Evolutionary conservation across 2,797 vertebrate genomes (phyloP), one percentile per base, ranked within the genome.

Genomic region (Cynopterus sphinx): DNA sequence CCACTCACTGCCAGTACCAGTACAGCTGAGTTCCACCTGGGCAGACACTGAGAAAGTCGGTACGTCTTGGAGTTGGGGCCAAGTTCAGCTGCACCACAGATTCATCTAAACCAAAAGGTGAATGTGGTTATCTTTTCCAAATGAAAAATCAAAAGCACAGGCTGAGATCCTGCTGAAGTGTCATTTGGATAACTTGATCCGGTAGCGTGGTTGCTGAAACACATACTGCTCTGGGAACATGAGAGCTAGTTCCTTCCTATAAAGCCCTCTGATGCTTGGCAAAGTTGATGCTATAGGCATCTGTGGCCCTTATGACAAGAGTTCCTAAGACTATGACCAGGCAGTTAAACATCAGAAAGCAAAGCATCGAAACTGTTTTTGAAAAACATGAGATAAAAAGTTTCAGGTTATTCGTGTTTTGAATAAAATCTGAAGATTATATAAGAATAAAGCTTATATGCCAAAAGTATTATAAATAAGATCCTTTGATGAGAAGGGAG

Each of bases 381-480:
- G 46, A 36, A 75, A 91, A 51, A 49, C 19, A 71, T 10, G 43
- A 94, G 41, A 88, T 41, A 51, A 84, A 82, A n/a, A 70, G 21
- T 87, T 82, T 77, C 61, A 39, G 3, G 28, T 79, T n/a, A 57
- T 43, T 91, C 33, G 87, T 71, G 83, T 36, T 71, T 84, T 93
- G 39, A 92, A 74, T 59, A 77, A 94, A 93, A 90, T 33, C 33
- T 85, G 24, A 78, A 82, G 33, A 93, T 88, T 59, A 43, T 57
- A 51, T 16, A 31, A 31, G 10, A 96, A 73, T 77, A 78, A 70
- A 49, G n/a, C 11, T 86, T 73, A 77, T 28, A 31, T 63, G 78
- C 26, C 39, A 36, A 65, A 95, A 95, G 82, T 49, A 92, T 51
- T 91, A 93, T 31, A 94, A 95, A 95, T 39, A 71, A 33, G 17